Evolutionary conservation across 2,888 invertebrate genomes (phyloP), one percentile per base, ranked within the genome.

Genomic region (Perithous albicinctus): DNA sequence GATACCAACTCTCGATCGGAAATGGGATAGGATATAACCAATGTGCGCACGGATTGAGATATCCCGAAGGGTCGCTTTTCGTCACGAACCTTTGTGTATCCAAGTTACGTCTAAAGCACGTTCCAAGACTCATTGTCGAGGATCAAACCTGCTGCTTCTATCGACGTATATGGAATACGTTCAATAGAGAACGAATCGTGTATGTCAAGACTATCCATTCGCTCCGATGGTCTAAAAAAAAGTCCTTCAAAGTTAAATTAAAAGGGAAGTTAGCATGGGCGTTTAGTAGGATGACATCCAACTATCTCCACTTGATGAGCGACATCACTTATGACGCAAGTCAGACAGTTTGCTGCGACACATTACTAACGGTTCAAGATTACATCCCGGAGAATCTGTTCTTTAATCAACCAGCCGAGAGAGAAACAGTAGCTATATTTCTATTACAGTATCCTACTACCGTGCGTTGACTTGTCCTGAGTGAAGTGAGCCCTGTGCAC

Each of bases 51-150:
- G 59, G 32, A 38, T 48, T 38, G 66, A 46, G 26, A 63, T 80
- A 76, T 82, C 76, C 64, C 23, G 66, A 20, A 66, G 18, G 41
- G 29, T 61, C 66, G 59, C 59, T 29, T 67, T 26, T 70, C 43
- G 70, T 76, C 75, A 78, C 70, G 82, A 66, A 82, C 35, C 78
- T 70, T 75, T 72, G 74, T 78, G 23, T 66, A 66, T 70, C 61
- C 26, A 29, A 70, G 51, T 76, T 61, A 72, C 66, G 51, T 59
- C 63, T 48, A 10, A 20, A 23, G 35, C 64, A 78, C 74, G 70
- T 64, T 48, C 75, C 48, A 78, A 43, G 76, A 73, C 63, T 67
- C 69, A 23, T 48, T 54, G 51, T 46, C 77, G 54, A 5, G 46
- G 6, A 56, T 61, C 54, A 38, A n/a, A 32, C 48, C n/a, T 32